A percentile compares a stretch with the other conserved stretches of the same genome.
phyloP scores from a whole-genome alignment of 2,113 vertebrate species.

The Micronisus gabar region DNA sequence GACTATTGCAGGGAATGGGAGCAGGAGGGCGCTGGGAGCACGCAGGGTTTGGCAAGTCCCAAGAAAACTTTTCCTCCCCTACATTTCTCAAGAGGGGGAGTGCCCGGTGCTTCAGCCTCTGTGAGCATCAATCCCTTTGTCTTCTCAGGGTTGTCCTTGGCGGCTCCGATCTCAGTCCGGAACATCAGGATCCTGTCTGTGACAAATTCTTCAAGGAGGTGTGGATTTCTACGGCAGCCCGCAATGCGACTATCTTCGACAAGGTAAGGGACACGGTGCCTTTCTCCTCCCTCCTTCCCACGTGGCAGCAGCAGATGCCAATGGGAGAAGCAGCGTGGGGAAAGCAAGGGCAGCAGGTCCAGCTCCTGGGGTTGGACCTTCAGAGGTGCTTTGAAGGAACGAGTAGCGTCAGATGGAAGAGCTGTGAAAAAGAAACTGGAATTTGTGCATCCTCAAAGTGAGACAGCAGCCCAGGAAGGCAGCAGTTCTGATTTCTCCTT shows the following conservation, averaged over 20 bases:
- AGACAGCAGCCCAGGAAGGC: neutral
- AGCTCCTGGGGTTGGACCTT: neutral
- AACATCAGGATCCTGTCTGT: conserved; percentile 89
- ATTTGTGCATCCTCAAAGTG: neutral
- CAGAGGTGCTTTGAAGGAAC: neutral
- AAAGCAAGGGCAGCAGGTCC: neutral
- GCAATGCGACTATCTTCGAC: conserved; percentile 93
- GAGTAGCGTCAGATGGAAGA: neutral
- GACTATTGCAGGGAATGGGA: neutral
- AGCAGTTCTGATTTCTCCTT: neutral
- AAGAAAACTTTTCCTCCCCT: neutral
- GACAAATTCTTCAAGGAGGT: conserved; percentile 97
- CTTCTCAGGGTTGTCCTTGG: conserved; percentile 85
- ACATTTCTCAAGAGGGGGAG: neutral
- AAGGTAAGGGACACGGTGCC: conserved; percentile 65
- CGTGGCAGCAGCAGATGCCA: neutral
- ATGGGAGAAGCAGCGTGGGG: neutral
- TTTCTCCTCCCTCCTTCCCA: neutral
- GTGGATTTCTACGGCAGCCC: conserved; percentile 87
- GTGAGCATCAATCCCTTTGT: neutral
- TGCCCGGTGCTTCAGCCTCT: neutral
- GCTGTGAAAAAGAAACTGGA: neutral
- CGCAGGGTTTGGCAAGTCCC: neutral
- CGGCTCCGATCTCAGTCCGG: conserved; percentile 73
- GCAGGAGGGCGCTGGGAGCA: neutral